Base-by-base conservation (phyloP, 30 jellyfish, hydroid and myxozoan genomes). In the Catostylus mosaicus region DNA sequence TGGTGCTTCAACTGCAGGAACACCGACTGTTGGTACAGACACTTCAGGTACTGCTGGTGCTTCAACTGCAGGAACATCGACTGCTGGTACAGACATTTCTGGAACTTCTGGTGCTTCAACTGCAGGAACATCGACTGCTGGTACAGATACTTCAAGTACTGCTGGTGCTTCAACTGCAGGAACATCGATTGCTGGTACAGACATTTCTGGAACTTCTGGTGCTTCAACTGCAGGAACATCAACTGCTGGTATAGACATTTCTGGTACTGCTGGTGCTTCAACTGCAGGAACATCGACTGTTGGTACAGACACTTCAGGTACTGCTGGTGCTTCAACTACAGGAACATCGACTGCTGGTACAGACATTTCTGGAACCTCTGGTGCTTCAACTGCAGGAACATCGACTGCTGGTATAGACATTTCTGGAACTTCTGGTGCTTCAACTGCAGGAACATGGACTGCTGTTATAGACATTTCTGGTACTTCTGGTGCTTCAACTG, bases 231-330 rank as follows among this genome's bases (percentile, higher is more conserved):
- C n/a, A 2, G 67, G 46, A 20, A 23, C 67, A 16, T 40, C 46
- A 40, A 40, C 46, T 35, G n/a, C 66, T 22, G 67, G 66, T 3
- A 6, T 35, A 69, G 66, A 31, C 16, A 67, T 26, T 3, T 67
- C 80, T 4, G 62, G 31, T 11, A 30, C 40, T 47, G 16, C 69
- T 57, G 89, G 89, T 10, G 54, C 51, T 59, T 54, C 77, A 0
- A 1, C 83, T 71, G 0, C 23, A 0, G 73, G 85, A 46, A 27
- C 52, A 10, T 73, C 72, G 29, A 73, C 54, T 1, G 81, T 14
- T 11, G 50, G 19, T 29, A 30, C 75, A 20, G 75, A n/a, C n/a
- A 12, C 75, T 6, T 22, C 67, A 6, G 67, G 67, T 24, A 52
- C 67, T 6, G 75, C n/a, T 62, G 43, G 50, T 3, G 75, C 23